phyloP scores from a whole-genome alignment of 2,113 vertebrate species.

The Hemiscyllium ocellatum region DNA sequence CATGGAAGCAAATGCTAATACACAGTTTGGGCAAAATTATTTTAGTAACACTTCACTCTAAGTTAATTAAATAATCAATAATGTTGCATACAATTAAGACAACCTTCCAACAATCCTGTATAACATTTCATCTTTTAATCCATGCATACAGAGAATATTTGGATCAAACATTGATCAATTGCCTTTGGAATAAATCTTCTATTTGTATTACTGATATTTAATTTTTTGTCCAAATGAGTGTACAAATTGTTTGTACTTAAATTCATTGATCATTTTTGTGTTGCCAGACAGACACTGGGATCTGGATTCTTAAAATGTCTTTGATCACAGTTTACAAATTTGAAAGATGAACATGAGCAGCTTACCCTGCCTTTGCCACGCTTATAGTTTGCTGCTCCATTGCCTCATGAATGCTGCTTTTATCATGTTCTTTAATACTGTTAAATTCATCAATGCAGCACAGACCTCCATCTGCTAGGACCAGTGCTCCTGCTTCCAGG shows the following conservation, averaged over 20 bases:
- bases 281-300: neutral
- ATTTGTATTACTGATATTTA: neutral
- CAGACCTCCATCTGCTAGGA: slow-evolving; percentile 86
- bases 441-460: slow-evolving; percentile 98
- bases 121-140: neutral
- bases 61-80: neutral
- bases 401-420: slow-evolving; percentile 91
- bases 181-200: neutral
- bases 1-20: neutral
- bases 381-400: slow-evolving; percentile 98
- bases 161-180: neutral
- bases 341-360: neutral
- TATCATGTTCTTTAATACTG: slow-evolving; percentile 92
- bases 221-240: neutral
- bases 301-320: too few relatives aligned
- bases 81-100: neutral
- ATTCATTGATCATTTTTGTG: neutral
- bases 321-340: neutral
- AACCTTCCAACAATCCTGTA: neutral
- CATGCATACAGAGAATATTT: neutral
- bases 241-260: neutral
- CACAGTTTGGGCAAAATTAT: neutral
- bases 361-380: slow-evolving; percentile 91
- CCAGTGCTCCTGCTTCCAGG: slow-evolving; percentile 75
- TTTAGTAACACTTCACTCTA: neutral